A percentile compares a stretch with the other conserved stretches of the same genome.
These are phyloP conservation scores for Calyptomena viridis DNA, from an alignment of 2,113 vertebrate genomes.

Conservation along the genomic window DNA sequence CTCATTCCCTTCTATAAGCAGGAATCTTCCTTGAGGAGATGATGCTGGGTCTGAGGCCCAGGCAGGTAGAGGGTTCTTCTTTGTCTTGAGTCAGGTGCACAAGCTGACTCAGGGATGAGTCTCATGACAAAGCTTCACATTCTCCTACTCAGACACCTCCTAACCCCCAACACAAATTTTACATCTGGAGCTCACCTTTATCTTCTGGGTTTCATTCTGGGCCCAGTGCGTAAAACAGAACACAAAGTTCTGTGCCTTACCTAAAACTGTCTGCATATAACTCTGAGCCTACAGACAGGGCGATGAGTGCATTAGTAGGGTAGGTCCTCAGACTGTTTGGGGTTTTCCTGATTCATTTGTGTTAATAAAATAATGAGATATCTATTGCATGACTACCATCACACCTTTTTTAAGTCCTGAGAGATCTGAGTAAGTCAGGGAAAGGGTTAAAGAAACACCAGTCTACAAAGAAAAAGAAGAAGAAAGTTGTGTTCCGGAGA, in stretches of 20 bases:
- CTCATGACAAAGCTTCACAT: not conserved
- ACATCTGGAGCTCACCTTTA: not conserved
- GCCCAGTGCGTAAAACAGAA: not conserved
- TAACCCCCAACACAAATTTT: not conserved
- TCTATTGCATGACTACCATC: accelerated
- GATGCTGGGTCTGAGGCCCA: not conserved
- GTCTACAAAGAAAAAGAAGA: not conserved
- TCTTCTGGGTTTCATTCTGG: not conserved
- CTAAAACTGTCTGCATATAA: not conserved
- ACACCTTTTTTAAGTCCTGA: not conserved
- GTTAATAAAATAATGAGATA: not conserved
- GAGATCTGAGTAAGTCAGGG: not conserved
- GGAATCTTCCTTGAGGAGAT: not conserved
- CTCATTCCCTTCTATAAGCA: not conserved
- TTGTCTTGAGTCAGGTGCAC: not conserved
- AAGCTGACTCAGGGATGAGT: not conserved
- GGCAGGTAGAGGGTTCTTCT: not conserved
- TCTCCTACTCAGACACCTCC: not conserved
- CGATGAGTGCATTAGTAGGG: not conserved
- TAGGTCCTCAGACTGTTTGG: not conserved
- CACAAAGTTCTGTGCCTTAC: not conserved
- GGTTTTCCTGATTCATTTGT: not conserved
- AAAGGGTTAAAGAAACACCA: not conserved
- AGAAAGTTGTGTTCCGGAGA: not conserved
- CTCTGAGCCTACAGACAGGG: not conserved